Percentiles rank a stretch among this genome's conserved stretches.
phyloP scores from a whole-genome alignment of 2,113 vertebrate species.

The Nycticorax nycticorax region DNA sequence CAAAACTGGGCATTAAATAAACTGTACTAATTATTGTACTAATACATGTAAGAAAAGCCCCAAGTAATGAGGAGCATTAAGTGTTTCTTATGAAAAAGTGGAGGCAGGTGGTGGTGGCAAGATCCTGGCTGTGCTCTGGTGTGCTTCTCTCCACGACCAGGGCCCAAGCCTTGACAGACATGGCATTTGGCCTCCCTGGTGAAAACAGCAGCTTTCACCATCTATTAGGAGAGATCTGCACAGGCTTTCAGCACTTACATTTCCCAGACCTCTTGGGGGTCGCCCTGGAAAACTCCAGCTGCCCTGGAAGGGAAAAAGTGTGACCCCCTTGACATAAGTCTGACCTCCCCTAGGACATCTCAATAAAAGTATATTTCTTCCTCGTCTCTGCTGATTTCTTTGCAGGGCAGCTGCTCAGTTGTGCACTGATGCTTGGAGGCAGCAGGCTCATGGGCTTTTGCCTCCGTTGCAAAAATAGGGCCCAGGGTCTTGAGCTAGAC shows the following conservation, averaged over 20 bases:
- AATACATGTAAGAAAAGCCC: not conserved
- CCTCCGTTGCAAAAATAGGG: not conserved
- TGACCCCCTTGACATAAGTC: not conserved
- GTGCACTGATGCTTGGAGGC: not conserved
- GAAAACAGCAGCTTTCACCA: not conserved
- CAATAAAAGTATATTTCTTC: not conserved
- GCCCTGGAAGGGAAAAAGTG: not conserved
- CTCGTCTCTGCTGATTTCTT: not conserved
- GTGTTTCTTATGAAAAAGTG: not conserved
- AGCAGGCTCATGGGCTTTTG: not conserved
- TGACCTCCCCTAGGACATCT: not conserved
- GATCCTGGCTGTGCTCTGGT: not conserved
- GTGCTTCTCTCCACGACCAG: not conserved
- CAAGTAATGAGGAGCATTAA: not conserved
- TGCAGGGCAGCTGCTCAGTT: not conserved
- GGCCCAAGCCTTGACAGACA: rapidly evolving
- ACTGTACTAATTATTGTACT: rapidly evolving
- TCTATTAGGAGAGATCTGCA: not conserved
- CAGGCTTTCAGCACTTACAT: not conserved
- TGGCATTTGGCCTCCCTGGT: not conserved
- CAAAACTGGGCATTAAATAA: not conserved
- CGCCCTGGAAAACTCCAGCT: not conserved
- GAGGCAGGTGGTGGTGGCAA: too few species aligned
- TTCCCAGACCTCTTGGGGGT: not conserved
- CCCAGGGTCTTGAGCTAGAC: not conserved